Percentiles rank a stretch among this genome's conserved stretches.
Conservation (phyloP, 2,797 vertebrate species). For the Kryptopterus vitreolus region DNA sequence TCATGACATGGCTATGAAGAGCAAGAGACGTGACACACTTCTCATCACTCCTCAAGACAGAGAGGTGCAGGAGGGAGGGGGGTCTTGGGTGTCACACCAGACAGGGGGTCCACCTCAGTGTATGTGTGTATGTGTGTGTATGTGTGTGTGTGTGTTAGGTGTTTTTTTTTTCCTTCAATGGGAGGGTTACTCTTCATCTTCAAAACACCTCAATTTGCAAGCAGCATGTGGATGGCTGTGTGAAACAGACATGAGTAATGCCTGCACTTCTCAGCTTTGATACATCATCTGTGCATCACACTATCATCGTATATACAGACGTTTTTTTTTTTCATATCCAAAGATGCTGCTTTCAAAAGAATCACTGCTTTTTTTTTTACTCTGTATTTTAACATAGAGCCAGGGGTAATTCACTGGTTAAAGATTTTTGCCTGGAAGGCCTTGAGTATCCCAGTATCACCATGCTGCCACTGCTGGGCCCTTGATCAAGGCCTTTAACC, state of each 20-base stretch:
- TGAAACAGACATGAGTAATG: conserved; percentile 17
- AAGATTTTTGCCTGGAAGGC: too few relatives aligned
- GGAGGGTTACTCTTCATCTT: conserved; percentile 10
- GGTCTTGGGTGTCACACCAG: conserved; percentile 33
- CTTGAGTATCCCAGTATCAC: too few relatives aligned
- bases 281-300: background rate
- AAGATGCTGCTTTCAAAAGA: too few relatives aligned
- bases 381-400: too few relatives aligned
- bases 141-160: conserved; percentile 32
- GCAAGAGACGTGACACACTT: conserved; percentile 89
- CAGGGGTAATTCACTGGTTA: too few relatives aligned
- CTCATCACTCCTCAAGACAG: conserved; percentile 81
- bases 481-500: too few relatives aligned
- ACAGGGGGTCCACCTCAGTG: conserved; percentile 36
- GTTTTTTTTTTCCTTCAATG: background rate
- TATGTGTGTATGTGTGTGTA: conserved; percentile 27
- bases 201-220: conserved; percentile 22
- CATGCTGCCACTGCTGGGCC: too few relatives aligned
- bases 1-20: conserved; percentile 92
- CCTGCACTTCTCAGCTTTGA: conserved; percentile 12
- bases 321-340: too few relatives aligned
- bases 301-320: conserved; percentile 32
- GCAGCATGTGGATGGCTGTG: conserved; percentile 22
- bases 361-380: too few relatives aligned
- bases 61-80: conserved; percentile 65